Conservation (phyloP, 2,113 vertebrate genomes). For the Dicrurus megarhynchus region DNA sequence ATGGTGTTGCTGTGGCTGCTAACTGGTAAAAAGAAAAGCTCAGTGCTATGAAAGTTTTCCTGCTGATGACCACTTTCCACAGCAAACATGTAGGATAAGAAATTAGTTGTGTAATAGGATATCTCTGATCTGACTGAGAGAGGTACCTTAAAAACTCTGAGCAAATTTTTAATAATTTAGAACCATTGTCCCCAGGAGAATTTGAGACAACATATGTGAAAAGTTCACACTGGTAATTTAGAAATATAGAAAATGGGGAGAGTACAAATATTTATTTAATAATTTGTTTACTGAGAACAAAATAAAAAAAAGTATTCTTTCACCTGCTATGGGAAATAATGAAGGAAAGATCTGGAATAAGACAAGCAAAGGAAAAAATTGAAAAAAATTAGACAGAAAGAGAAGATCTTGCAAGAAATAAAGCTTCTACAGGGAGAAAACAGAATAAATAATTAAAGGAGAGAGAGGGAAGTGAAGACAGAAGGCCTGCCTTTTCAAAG, state of each 20-base stretch:
- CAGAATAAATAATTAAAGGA: neutral
- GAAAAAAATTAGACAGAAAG: neutral
- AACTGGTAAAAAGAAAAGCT: neutral
- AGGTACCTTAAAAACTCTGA: neutral
- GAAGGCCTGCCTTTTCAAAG: neutral
- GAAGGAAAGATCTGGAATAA: neutral
- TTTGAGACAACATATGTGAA: neutral
- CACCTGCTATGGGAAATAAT: neutral
- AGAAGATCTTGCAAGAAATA: neutral
- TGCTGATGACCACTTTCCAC: neutral
- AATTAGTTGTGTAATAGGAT: neutral
- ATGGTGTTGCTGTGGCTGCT: neutral
- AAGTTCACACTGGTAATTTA: neutral
- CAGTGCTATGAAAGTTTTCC: neutral
- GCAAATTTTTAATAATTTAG: neutral
- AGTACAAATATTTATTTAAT: neutral
- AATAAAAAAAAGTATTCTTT: neutral
- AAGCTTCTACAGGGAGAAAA: neutral
- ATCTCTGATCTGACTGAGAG: neutral
- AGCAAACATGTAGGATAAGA: neutral
- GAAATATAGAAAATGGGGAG: neutral
- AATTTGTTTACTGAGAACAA: neutral
- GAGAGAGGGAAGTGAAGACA: neutral
- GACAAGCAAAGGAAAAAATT: neutral
- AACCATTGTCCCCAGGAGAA: neutral